Evolutionary conservation across 2,113 vertebrate species (phyloP).

Genomic region (Butorides virescens): DNA sequence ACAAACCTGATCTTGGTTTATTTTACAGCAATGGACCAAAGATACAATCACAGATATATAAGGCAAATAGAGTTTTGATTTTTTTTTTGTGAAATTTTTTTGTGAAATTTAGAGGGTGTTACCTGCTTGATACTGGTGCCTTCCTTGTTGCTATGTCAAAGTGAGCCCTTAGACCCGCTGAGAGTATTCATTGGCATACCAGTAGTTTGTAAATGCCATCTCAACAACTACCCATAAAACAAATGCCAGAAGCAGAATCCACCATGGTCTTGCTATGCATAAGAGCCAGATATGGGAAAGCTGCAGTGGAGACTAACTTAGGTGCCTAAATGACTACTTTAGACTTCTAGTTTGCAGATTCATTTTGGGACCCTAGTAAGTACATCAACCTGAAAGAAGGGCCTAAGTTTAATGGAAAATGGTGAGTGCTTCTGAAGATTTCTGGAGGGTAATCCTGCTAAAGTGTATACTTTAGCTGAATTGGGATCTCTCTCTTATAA

Average conservation of each 20-base stretch:
- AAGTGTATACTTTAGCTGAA: background rate
- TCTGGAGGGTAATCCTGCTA: background rate
- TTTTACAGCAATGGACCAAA: background rate
- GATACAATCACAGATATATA: background rate
- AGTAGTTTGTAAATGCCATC: background rate
- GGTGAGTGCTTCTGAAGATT: background rate
- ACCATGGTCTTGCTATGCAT: accelerated
- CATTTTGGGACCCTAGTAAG: background rate
- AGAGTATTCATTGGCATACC: background rate
- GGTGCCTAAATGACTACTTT: background rate
- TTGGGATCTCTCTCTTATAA: background rate
- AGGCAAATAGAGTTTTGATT: background rate
- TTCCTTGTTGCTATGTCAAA: background rate
- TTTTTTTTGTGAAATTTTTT: no score
- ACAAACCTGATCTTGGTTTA: background rate
- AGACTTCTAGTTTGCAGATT: background rate
- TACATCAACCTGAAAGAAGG: background rate
- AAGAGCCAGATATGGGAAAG: background rate
- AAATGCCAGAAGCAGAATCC: background rate
- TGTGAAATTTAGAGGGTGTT: background rate
- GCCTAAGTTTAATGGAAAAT: background rate
- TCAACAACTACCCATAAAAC: background rate
- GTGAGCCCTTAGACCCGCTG: background rate
- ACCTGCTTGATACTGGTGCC: background rate
- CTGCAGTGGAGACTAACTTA: background rate